phyloP scores from a whole-genome alignment of 2,888 invertebrate genomes.

The Lasioglossum pauxillum region DNA sequence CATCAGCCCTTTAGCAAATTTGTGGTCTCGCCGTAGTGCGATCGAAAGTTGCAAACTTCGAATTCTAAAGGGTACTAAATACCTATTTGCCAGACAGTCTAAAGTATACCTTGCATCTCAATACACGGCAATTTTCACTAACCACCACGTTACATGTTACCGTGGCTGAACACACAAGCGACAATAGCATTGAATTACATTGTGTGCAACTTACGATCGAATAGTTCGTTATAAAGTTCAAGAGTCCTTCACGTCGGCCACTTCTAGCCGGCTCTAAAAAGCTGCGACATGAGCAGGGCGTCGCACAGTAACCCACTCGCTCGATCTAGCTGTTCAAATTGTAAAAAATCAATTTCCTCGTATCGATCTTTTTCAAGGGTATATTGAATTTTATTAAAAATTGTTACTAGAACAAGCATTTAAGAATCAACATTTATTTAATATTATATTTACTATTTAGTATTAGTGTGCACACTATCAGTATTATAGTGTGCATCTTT shows the following conservation, averaged over 20 bases:
- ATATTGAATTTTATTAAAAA: too few species aligned
- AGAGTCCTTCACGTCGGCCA: background rate
- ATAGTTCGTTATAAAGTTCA: slow-evolving; percentile 7
- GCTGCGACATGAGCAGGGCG: background rate
- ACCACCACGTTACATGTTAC: background rate
- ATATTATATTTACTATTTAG: too few species aligned
- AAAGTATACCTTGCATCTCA: background rate
- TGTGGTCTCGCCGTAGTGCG: background rate
- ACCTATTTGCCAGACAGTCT: background rate
- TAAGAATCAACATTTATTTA: too few species aligned
- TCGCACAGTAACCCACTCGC: background rate
- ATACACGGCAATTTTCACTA: background rate
- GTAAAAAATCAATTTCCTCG: too few species aligned
- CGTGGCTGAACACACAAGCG: background rate
- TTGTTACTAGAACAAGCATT: too few species aligned
- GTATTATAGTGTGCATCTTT: too few species aligned
- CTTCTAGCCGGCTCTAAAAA: background rate
- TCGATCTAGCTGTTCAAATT: too few species aligned
- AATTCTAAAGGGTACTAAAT: background rate
- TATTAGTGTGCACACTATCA: too few species aligned
- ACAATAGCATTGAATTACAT: background rate
- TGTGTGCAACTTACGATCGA: background rate
- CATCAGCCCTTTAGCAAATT: background rate
- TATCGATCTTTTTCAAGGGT: too few species aligned
- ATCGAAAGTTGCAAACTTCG: background rate